Percentiles rank a stretch among this genome's conserved stretches.
Evolutionary conservation across 2,113 vertebrate genomes (phyloP).

Genomic region (Micronycteris hirsuta): DNA sequence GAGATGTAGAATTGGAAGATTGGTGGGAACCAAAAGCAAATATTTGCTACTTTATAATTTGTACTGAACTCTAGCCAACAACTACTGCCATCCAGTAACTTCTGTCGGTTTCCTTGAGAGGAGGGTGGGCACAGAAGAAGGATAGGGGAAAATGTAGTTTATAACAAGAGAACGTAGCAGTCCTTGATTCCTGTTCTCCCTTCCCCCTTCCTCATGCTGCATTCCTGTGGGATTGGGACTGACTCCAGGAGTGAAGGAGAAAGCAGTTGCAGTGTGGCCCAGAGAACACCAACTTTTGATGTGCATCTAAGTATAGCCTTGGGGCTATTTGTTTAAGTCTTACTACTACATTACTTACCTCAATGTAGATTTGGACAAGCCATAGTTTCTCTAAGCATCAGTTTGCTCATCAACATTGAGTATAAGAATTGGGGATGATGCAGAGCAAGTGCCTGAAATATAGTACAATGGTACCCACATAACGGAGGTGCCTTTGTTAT

Average conservation of each 20-base stretch:
- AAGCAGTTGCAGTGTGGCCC: background rate
- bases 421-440: background rate
- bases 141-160: background rate
- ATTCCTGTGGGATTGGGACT: background rate
- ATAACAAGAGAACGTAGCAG: background rate
- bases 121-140: background rate
- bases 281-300: background rate
- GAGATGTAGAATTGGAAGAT: background rate
- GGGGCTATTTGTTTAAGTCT: background rate
- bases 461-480: no score
- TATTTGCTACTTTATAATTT: background rate
- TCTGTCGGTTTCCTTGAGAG: background rate
- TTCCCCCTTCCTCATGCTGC: background rate
- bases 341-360: background rate
- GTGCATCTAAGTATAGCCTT: background rate
- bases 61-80: background rate
- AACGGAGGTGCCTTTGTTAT: background rate
- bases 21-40: background rate
- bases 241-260: background rate
- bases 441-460: no score
- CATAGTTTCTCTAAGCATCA: background rate
- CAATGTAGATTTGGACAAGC: background rate
- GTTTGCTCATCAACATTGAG: background rate
- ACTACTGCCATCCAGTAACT: background rate
- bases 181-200: background rate